Evolutionary conservation across 2,113 vertebrate species (phyloP), one percentile per base, ranked within the genome.

Genomic region (Elaphurus davidianus): DNA sequence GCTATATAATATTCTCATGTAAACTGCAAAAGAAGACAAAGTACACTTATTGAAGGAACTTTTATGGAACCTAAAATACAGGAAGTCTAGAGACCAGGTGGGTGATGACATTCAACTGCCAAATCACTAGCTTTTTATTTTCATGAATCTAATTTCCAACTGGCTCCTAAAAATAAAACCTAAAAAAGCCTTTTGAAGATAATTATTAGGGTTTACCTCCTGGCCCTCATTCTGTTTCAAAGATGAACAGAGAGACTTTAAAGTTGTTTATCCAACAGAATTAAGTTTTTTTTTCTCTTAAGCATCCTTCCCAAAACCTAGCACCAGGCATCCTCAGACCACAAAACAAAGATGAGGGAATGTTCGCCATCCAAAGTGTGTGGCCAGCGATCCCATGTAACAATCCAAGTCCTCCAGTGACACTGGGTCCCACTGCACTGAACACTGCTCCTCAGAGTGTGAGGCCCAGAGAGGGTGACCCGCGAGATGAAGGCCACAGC

Each of bases 181-280:
- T 85, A 57, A 27, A 90, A 21, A 74, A 86, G n/a, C 30, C 36
- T 87, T 79, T 59, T 45, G 10, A 76, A 43, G 45, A 88, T 11
- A 92, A 97, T 88, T 79, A 47, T 71, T 88, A 94, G 59, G 59
- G 47, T 57, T 78, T 93, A 60, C 43, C 40, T 78, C 36, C 33
- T 74, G 45, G 33, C 40, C 74, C 21, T 60, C 21, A 64, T 47
- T 89, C 45, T 92, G 71, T 94, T 97, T 81, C 52, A 94, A 95
- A 45, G 62, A 91, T 59, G 27, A 97, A 86, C 21, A 89, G 52
- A 57, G 11, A 94, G 50, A 89, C 36, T 81, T 95, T 40, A 64
- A 98, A 95, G 62, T n/a, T 91, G 86, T 97, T 93, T 93, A 96
- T 71, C 33, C 23, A 91, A 74, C 0, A 64, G 62, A 96, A 79